Conservation (phyloP, 1,140 invertebrate genomes). For the Cataglyphis hispanica region DNA sequence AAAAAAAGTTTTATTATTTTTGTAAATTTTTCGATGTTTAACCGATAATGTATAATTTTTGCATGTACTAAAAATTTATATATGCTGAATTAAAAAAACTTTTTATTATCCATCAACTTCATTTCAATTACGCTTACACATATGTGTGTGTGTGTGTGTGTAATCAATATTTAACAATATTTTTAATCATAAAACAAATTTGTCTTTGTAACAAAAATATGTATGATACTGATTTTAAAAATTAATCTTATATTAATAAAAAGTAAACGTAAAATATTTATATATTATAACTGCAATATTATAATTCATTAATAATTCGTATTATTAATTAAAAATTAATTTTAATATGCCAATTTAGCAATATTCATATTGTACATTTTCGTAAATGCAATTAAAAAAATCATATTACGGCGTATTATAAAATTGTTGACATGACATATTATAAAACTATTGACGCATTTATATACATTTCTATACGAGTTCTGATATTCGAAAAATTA, state of each 20-base stretch:
- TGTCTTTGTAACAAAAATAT: conserved; percentile 8
- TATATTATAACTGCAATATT: conserved; percentile 33
- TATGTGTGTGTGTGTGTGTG: no score
- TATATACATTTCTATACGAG: neutral
- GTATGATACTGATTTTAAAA: neutral
- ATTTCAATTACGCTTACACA: neutral
- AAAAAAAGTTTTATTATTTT: neutral
- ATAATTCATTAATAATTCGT: conserved; percentile 45
- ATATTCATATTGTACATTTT: conserved; percentile 51
- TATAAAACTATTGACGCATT: neutral
- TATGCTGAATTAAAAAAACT: neutral
- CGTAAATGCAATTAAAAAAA: conserved; percentile 41
- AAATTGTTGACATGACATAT: no score
- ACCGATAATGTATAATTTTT: neutral
- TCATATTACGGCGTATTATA: no score
- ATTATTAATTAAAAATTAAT: conserved; percentile 49
- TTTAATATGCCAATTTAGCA: conserved; percentile 36
- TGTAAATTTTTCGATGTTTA: neutral
- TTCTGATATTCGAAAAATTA: neutral
- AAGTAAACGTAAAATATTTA: conserved; percentile 37
- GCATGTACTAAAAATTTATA: neutral
- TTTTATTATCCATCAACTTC: conserved; percentile 15
- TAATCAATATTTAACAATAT: neutral
- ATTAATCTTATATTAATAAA: conserved; percentile 21
- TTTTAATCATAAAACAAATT: conserved; percentile 33